Evolutionary conservation across 2,797 vertebrate genomes (phyloP).

Genomic region (Sus cebifrons): DNA sequence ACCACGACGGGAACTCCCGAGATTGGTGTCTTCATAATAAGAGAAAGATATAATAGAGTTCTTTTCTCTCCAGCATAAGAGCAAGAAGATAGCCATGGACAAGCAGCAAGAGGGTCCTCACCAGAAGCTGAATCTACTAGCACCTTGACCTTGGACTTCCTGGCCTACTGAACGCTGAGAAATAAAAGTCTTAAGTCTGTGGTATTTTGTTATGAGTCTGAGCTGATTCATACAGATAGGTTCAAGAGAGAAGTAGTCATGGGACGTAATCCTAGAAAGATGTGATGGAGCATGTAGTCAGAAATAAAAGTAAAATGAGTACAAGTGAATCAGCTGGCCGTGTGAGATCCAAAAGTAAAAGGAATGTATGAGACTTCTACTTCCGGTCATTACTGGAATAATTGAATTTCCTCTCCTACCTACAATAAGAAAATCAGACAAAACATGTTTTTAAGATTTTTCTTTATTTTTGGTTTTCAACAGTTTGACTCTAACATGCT

Average conservation of each 20-base stretch:
- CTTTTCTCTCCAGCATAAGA: background rate
- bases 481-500: background rate
- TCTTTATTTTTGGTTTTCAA: slow-evolving; percentile 17
- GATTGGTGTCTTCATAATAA: background rate
- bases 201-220: background rate
- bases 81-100: background rate
- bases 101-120: background rate
- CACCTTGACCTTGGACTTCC: background rate
- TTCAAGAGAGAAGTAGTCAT: background rate
- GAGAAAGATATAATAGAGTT: background rate
- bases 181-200: background rate
- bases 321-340: background rate
- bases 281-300: background rate
- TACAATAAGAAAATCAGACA: background rate
- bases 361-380: background rate
- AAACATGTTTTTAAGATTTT: background rate
- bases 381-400: background rate
- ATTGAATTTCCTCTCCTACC: background rate
- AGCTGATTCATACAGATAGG: background rate
- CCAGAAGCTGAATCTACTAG: background rate
- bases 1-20: background rate
- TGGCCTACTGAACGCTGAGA: background rate
- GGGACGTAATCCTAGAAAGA: background rate
- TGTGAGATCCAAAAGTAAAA: background rate
- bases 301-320: background rate